These are phyloP conservation scores for Myripristis murdjan DNA, from an alignment of 2,797 vertebrate species.

Conservation along the genomic window DNA sequence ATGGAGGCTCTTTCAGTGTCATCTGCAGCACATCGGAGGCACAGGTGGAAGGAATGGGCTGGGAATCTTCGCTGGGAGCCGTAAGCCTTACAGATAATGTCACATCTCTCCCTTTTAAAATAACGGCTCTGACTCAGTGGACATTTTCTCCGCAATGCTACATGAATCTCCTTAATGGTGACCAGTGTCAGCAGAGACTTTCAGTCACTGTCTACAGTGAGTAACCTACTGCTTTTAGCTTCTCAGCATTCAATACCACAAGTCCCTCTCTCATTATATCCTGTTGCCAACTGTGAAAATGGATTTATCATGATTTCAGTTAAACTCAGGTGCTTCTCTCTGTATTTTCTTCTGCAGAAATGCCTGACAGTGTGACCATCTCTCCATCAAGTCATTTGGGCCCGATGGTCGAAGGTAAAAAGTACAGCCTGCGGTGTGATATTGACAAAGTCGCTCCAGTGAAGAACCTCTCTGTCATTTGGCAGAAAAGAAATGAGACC, in stretches of 20 bases:
- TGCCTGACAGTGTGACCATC: constrained; percentile 69
- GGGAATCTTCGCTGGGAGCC: constrained; percentile 40
- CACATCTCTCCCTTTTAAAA: background rate
- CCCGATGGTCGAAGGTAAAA: constrained; percentile 24
- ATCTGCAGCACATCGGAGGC: constrained; percentile 53
- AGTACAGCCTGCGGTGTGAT: constrained; percentile 54
- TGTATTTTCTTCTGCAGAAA: constrained; percentile 60
- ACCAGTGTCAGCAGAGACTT: fast-evolving
- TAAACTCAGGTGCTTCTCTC: too few species aligned
- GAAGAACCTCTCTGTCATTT: constrained; percentile 51
- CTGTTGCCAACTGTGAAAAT: background rate
- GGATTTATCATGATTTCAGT: too few species aligned
- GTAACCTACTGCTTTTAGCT: constrained; percentile 13
- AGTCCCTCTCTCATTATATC: background rate
- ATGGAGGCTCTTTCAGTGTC: constrained; percentile 31
- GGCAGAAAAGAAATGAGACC: constrained; percentile 55
- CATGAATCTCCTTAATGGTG: fast-evolving
- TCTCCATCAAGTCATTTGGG: fast-evolving
- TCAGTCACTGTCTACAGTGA: constrained; percentile 74
- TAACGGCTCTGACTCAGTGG: constrained; percentile 13
- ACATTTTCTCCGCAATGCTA: fast-evolving
- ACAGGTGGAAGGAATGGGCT: constrained; percentile 37
- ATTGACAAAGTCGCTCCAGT: constrained; percentile 70
- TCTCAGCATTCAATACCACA: background rate
- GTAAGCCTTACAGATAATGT: fast-evolving